Conservation (phyloP, 1,140 invertebrate species). For the Camponotus vicinus region DNA sequence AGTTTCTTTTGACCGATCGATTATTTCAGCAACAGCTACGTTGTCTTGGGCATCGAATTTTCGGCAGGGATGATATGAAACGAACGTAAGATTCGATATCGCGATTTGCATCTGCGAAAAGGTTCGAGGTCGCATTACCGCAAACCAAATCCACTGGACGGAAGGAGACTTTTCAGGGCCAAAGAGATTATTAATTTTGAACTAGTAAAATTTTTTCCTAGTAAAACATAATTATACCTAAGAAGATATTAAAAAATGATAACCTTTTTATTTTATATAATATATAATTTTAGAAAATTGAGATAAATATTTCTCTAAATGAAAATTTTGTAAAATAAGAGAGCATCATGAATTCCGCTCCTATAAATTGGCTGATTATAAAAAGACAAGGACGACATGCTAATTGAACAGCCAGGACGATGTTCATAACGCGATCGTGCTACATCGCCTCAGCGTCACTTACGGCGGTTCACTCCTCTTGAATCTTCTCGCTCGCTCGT, state of each 20-base stretch:
- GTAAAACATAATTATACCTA: not conserved
- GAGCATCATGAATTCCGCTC: not conserved
- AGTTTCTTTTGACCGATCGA: not conserved
- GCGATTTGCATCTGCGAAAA: constrained; percentile 16
- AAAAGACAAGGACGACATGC: not conserved
- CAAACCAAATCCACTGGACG: not conserved
- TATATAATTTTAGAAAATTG: not conserved
- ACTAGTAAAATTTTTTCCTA: not conserved
- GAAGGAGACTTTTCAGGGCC: not conserved
- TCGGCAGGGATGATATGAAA: not conserved
- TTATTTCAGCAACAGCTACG: constrained; percentile 3
- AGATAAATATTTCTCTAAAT: not conserved
- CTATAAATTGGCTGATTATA: not conserved
- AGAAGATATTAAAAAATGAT: not conserved
- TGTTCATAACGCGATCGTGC: constrained; percentile 16
- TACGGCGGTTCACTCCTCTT: constrained; percentile 61
- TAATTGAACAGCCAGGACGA: not conserved
- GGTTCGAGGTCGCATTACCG: not conserved
- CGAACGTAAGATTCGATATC: constrained; percentile 11
- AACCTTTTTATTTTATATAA: not conserved
- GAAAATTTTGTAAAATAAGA: not conserved
- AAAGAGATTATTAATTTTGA: constrained; percentile 7
- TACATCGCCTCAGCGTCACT: constrained; percentile 35
- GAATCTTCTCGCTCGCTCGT: constrained; percentile 68
- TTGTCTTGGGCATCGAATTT: not conserved